Evolutionary conservation across 1,140 invertebrate species (phyloP).

Genomic region (Drosophila pseudoobscura): DNA sequence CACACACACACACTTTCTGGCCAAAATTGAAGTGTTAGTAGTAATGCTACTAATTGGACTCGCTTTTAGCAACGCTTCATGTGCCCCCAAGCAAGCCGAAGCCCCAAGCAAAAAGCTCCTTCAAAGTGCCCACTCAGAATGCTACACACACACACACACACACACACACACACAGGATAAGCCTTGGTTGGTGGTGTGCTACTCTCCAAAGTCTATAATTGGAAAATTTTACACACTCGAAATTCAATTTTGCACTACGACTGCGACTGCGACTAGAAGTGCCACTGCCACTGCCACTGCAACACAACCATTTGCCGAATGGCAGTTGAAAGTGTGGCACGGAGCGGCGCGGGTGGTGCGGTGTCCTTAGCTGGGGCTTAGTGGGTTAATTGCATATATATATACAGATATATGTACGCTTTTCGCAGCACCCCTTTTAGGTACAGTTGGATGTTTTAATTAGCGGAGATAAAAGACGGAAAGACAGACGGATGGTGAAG

Average conservation of each 20-base stretch:
- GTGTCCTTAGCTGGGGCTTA: slow-evolving; percentile 10
- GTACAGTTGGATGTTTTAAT: slow-evolving; percentile 17
- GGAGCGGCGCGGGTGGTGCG: background rate
- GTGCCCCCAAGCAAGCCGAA: slow-evolving; percentile 40
- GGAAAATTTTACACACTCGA: slow-evolving; percentile 81
- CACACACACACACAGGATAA: too few species aligned
- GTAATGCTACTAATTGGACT: slow-evolving; percentile 82
- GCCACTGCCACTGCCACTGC: too few species aligned
- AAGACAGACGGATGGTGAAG: background rate
- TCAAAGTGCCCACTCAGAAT: slow-evolving; percentile 34
- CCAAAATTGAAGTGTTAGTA: slow-evolving; percentile 80
- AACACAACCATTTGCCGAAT: slow-evolving; percentile 1
- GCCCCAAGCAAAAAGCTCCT: slow-evolving; percentile 50
- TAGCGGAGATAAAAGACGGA: slow-evolving; percentile 13
- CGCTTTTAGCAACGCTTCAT: slow-evolving; percentile 75
- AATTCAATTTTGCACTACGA: slow-evolving; percentile 67
- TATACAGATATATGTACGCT: background rate
- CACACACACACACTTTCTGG: slow-evolving; percentile 9
- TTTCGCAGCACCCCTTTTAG: too few species aligned
- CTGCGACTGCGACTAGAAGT: slow-evolving; percentile 17
- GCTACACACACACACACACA: slow-evolving; percentile 3
- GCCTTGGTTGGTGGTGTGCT: slow-evolving; percentile 8
- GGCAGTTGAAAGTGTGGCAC: slow-evolving; percentile 3
- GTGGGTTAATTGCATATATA: slow-evolving; percentile 33
- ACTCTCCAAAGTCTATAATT: slow-evolving; percentile 68